Conservation (phyloP, 2,113 vertebrate genomes). For the Clarias magur region DNA sequence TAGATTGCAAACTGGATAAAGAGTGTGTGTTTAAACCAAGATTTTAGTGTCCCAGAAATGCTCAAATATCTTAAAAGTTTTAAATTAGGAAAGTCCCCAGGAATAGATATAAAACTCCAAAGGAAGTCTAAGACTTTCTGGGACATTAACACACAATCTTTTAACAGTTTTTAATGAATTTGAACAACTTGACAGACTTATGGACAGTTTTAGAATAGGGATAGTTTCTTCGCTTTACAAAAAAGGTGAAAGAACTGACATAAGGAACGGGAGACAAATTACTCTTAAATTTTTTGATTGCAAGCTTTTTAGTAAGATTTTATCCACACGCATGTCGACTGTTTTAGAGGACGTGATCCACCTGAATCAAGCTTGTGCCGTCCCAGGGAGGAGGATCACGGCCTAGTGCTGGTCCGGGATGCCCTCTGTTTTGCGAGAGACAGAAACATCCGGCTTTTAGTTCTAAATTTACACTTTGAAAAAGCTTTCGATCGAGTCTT, state of each 20-base stretch:
- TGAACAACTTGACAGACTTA: neutral
- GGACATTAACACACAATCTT: constrained; percentile 28
- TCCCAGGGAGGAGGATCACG: constrained; percentile 29
- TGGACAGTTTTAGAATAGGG: constrained; percentile 35
- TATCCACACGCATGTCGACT: neutral
- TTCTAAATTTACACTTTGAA: constrained; percentile 52
- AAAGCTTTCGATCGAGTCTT: constrained; percentile 38
- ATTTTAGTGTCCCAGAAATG: constrained; percentile 7
- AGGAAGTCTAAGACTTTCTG: constrained; percentile 16
- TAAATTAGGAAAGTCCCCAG: neutral
- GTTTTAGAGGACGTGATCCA: constrained; percentile 51
- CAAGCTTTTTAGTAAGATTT: constrained; percentile 46
- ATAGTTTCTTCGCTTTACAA: neutral
- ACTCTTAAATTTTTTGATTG: constrained; percentile 27
- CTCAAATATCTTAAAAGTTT: neutral
- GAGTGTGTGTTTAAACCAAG: neutral
- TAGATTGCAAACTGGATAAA: neutral
- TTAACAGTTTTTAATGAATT: constrained; percentile 38
- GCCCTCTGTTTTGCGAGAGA: constrained; percentile 51
- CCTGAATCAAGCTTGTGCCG: constrained; percentile 46
- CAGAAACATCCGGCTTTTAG: constrained; percentile 39
- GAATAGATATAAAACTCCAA: no score
- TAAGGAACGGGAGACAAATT: constrained; percentile 39
- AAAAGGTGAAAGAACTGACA: constrained; percentile 31
- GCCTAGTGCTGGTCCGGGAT: no score